Conservation (phyloP, 2,113 vertebrate species). For the Vidua macroura region DNA sequence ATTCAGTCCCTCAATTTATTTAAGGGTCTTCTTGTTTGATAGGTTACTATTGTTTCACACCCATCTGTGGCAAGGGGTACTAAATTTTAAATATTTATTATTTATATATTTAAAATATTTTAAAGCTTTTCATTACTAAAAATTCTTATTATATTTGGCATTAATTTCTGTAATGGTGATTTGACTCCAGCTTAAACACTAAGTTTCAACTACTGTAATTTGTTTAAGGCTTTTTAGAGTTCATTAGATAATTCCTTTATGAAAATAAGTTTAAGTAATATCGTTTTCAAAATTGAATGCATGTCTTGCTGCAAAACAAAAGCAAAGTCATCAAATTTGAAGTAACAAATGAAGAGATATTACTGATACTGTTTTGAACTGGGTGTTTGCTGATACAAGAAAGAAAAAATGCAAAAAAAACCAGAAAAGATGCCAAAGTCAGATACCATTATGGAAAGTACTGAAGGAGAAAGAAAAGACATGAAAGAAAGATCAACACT, state of each 20-base stretch:
- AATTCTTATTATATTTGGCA: neutral
- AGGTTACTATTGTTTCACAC: neutral
- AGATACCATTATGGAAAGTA: neutral
- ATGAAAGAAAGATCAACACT: neutral
- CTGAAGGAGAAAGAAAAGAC: neutral
- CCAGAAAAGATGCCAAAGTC: neutral
- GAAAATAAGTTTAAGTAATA: neutral
- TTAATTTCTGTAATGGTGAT: neutral
- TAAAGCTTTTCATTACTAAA: neutral
- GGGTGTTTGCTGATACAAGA: neutral
- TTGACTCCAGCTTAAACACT: neutral
- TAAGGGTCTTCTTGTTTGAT: neutral
- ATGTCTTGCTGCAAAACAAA: neutral
- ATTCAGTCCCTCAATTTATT: neutral
- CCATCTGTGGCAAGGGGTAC: neutral
- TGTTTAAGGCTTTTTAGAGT: neutral
- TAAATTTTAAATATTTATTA: neutral
- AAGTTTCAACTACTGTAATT: neutral
- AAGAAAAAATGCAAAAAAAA: neutral
- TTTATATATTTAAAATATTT: neutral
- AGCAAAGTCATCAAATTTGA: neutral
- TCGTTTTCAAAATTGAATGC: neutral
- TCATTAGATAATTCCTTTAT: neutral
- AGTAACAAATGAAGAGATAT: neutral
- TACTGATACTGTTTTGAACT: neutral